phyloP scores from a whole-genome alignment of 2,113 vertebrate genomes.

The Micromys minutus region DNA sequence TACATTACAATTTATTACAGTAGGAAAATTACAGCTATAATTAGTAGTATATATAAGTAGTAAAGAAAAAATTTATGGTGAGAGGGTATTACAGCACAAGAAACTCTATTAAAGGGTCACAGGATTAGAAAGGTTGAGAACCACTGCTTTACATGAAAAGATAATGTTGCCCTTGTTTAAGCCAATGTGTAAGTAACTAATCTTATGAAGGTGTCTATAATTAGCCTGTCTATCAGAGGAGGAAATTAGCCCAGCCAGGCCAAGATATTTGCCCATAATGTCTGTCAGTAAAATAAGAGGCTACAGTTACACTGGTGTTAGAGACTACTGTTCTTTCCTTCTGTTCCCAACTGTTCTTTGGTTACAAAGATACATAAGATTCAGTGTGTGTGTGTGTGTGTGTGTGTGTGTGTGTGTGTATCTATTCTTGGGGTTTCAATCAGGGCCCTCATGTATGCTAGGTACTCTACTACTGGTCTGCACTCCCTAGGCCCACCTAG shows the following conservation, averaged over 20 bases:
- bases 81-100: neutral
- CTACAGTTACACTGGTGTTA: neutral
- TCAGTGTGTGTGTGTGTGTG: neutral
- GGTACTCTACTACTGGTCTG: neutral
- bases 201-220: neutral
- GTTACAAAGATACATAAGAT: neutral
- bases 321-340: neutral
- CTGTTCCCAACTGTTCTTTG: neutral
- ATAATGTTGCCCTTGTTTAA: neutral
- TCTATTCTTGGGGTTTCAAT: neutral
- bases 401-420: neutral
- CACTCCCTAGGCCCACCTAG: neutral
- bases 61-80: neutral
- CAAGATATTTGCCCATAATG: neutral
- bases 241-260: neutral
- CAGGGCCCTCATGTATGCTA: neutral
- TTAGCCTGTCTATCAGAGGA: constrained; percentile 16
- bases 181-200: neutral
- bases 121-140: neutral
- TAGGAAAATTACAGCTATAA: neutral
- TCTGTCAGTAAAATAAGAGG: neutral
- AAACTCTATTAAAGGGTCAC: neutral
- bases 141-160: neutral
- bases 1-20: neutral
- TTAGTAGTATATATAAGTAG: too few relatives aligned